phyloP scores from a whole-genome alignment of 2,797 vertebrate species.

The Crocodylus rhombifer region DNA sequence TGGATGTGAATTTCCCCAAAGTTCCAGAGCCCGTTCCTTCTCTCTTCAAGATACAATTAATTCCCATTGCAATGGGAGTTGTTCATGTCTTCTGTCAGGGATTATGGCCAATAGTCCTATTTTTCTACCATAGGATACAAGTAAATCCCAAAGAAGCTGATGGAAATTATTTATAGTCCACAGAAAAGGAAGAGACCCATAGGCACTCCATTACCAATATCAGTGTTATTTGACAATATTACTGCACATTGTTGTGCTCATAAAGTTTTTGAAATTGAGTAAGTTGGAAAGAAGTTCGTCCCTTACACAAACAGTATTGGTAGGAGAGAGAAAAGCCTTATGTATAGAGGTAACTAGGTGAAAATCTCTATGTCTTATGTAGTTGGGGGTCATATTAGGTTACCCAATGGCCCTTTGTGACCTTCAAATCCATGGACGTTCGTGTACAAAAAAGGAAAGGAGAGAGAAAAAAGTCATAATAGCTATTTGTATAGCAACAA shows the following conservation, averaged over 20 bases:
- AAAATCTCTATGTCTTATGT: too few relatives aligned
- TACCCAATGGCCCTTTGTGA: neutral
- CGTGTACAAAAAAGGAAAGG: neutral
- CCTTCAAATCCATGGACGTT: neutral
- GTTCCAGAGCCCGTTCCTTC: neutral
- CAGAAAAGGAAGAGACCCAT: neutral
- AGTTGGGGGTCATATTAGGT: too few relatives aligned
- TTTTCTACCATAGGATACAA: neutral
- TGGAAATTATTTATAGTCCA: neutral
- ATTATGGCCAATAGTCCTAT: too few relatives aligned
- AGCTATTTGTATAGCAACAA: neutral
- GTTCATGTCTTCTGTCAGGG: neutral
- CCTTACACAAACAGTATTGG: too few relatives aligned
- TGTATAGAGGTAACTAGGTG: too few relatives aligned
- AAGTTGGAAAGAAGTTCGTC: neutral
- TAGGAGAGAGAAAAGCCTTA: too few relatives aligned
- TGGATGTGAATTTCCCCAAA: neutral
- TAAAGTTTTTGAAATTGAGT: neutral
- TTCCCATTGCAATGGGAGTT: neutral
- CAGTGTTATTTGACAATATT: neutral
- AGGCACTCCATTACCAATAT: neutral
- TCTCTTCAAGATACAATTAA: neutral
- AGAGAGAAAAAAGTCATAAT: neutral
- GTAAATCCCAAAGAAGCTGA: neutral
- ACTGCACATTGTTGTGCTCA: neutral